Conservation (phyloP, 2,113 vertebrate genomes). For the Silurus meridionalis region DNA sequence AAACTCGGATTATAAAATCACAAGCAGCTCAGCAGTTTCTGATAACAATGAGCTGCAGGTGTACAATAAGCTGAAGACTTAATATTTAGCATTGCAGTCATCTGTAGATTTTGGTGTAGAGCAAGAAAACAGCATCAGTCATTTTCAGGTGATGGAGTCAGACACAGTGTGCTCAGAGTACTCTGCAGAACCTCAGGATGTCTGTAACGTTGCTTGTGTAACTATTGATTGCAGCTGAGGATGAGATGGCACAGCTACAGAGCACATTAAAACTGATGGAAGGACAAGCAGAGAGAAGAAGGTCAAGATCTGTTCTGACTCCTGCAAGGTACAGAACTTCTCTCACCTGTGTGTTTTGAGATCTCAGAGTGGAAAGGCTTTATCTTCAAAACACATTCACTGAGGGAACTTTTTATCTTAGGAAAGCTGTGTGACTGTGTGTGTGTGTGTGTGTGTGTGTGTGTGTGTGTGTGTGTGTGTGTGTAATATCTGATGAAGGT, state of each 20-base stretch:
- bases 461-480: background rate
- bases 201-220: background rate
- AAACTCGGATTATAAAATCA: conserved; percentile 48
- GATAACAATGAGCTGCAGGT: conserved; percentile 52
- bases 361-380: background rate
- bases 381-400: background rate
- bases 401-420: background rate
- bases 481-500: background rate
- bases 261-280: conserved; percentile 85
- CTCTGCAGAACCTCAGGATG: background rate
- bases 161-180: background rate
- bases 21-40: conserved; percentile 48
- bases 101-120: background rate
- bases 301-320: conserved; percentile 74
- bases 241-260: conserved; percentile 84
- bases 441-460: no score
- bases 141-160: background rate
- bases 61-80: background rate
- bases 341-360: background rate
- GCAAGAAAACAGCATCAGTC: background rate
- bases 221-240: conserved; percentile 75
- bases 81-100: background rate
- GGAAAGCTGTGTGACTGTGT: background rate
- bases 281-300: conserved; percentile 83
- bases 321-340: conserved; percentile 74